These are phyloP conservation scores for Sphinx pinastri DNA, from an alignment of 2,888 invertebrate genomes.

Conservation along the genomic window DNA sequence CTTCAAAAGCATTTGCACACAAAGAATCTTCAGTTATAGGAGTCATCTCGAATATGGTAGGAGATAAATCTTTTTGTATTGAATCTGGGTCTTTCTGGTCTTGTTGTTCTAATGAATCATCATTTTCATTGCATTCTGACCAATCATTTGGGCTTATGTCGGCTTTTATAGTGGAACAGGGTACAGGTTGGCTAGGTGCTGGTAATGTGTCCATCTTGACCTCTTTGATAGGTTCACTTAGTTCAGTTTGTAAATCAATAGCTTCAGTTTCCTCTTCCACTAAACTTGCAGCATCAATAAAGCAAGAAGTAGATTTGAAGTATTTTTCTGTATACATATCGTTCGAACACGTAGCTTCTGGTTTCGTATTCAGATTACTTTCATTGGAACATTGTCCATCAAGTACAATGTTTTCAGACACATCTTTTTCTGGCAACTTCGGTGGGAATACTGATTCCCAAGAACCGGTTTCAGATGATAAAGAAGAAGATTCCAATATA, in stretches of 20 bases:
- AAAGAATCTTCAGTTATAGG: conserved; percentile 69
- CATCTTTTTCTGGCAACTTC: conserved; percentile 65
- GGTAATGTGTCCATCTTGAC: conserved; percentile 44
- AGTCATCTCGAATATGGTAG: conserved; percentile 71
- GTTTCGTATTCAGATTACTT: conserved; percentile 11
- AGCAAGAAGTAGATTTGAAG: conserved; percentile 81
- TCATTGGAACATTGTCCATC: conserved; percentile 59
- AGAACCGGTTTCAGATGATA: conserved; percentile 86
- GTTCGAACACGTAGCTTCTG: not conserved
- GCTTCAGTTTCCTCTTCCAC: conserved; percentile 86
- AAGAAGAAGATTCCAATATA: conserved; percentile 85
- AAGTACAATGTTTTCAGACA: conserved; percentile 68
- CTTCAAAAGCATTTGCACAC: conserved; percentile 52
- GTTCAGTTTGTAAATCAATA: conserved; percentile 43
- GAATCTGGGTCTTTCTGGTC: conserved; percentile 64
- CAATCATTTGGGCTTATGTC: conserved; percentile 66
- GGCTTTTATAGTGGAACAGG: conserved; percentile 56
- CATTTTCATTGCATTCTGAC: conserved; percentile 64
- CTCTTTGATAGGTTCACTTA: too few relatives aligned
- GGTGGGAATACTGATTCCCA: conserved; percentile 86
- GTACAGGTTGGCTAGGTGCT: conserved; percentile 58
- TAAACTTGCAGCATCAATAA: conserved; percentile 90
- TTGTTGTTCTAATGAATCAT: too few relatives aligned
- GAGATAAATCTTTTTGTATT: conserved; percentile 66
- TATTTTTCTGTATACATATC: conserved; percentile 32